Evolutionary conservation across 2,888 invertebrate species (phyloP), one percentile per base, ranked within the genome.

Genomic region (Bembecia ichneumoniformis): DNA sequence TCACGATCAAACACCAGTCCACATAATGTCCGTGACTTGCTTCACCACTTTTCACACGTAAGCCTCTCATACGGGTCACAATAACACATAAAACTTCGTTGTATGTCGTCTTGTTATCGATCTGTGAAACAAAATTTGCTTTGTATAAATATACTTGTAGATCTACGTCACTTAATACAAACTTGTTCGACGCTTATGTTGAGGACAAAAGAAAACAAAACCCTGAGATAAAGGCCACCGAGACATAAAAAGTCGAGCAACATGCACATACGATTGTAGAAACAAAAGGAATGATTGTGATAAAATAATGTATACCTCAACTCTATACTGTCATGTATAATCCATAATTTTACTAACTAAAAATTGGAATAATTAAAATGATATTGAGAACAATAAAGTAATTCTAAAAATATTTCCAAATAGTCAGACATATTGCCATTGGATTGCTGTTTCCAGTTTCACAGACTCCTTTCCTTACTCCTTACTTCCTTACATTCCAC

Each of bases 351-450:
- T 61, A 54, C 71, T 66, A 66, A 66, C 62, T 66, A 54, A 68
- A 62, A 66, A 68, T 68, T 67, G 63, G 58, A 68, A 59, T 60
- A 54, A 71, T 66, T 72, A n/a, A 20, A 73, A 70, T 68, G 73
- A 35, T 46, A 52, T 50, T 52, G 48, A 76, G 63, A 73, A 68
- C 73, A 59, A 47, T 60, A 80, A 60, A 68, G 68, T 77, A 76
- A 78, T 73, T 82, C 84, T 87, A 86, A 86, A 86, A 83, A 86
- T 87, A 87, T 86, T 84, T 81, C 81, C 73, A 86, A 84, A 82
- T 82, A 77, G 86, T 87, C 87, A 79, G 87, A 87, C 87, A 87
- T 87, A 84, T 87, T 86, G 84, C 78, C 84, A 83, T 84, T 83
- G 81, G n/a, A n/a, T 17, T 84, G 77, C 83, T 73, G 72, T 72